phyloP scores from a whole-genome alignment of 2,888 invertebrate species.

The Ectropis crepuscularia region DNA sequence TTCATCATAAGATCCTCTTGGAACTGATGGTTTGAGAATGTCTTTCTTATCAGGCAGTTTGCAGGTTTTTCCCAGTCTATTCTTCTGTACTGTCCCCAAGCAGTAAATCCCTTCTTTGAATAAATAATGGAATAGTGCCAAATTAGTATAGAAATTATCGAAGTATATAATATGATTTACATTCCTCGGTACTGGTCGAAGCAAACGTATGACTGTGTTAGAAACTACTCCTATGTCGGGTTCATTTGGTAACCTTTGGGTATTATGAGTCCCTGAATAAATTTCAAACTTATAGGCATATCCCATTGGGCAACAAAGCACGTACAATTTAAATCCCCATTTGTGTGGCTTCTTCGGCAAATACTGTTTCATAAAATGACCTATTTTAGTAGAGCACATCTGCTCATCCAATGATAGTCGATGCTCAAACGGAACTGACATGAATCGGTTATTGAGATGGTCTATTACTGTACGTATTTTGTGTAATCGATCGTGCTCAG shows the following conservation, averaged over 20 bases:
- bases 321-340: not conserved
- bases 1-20: too few species aligned
- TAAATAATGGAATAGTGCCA: not conserved
- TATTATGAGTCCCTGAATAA: not conserved
- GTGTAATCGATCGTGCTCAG: not conserved
- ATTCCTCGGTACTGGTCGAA: not conserved
- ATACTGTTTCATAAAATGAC: not conserved
- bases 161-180: not conserved
- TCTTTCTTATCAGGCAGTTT: too few species aligned
- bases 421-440: not conserved
- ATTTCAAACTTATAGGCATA: not conserved
- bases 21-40: too few species aligned
- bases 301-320: not conserved
- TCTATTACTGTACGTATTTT: not conserved
- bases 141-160: not conserved
- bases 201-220: not conserved
- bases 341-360: not conserved
- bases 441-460: not conserved
- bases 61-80: too few species aligned
- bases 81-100: not conserved
- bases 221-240: not conserved
- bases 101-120: not conserved
- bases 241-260: not conserved
- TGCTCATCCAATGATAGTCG: not conserved
- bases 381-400: not conserved